Evolutionary conservation across 2,888 invertebrate species (phyloP).

Genomic region (Scaptomyza polygonia): DNA sequence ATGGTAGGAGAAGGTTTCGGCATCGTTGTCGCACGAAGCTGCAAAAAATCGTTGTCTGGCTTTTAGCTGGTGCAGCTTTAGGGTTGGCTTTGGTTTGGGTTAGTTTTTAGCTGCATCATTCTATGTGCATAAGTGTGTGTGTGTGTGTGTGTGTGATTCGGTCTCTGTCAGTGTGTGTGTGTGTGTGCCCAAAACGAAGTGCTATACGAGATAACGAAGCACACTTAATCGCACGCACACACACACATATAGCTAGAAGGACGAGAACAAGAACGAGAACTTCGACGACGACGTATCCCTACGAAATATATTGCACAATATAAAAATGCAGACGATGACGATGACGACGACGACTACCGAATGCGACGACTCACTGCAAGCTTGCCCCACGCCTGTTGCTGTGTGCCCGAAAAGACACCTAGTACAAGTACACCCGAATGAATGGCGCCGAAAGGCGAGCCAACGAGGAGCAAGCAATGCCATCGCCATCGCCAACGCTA

Average conservation of each 20-base stretch:
- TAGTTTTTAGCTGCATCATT: conserved; percentile 66
- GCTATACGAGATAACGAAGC: conserved; percentile 81
- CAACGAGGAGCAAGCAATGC: conserved; percentile 71
- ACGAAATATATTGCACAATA: conserved; percentile 77
- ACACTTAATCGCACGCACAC: conserved; percentile 72
- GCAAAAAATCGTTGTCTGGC: conserved; percentile 76
- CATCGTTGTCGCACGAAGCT: conserved; percentile 73
- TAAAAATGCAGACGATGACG: conserved; percentile 71
- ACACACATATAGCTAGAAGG: conserved; percentile 36
- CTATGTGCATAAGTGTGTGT: conserved; percentile 41
- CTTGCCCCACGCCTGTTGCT: conserved; percentile 12
- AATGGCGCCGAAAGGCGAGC: conserved; percentile 63
- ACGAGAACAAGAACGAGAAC: conserved; percentile 19
- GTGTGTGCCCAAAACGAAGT: conserved; percentile 76
- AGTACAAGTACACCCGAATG: conserved; percentile 50
- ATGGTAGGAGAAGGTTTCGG: conserved; percentile 45
- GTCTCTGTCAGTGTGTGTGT: conserved; percentile 31
- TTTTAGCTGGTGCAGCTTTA: conserved; percentile 62
- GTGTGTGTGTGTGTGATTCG: no score
- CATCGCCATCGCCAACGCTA: conserved; percentile 23
- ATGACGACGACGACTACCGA: conserved; percentile 63
- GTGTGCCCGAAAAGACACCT: conserved; percentile 69
- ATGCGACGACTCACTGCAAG: conserved; percentile 52
- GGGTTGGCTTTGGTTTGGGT: conserved; percentile 58
- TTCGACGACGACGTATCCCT: conserved; percentile 62